Evolutionary conservation across 2,113 vertebrate species (phyloP).

Genomic region (Notothenia rossii): DNA sequence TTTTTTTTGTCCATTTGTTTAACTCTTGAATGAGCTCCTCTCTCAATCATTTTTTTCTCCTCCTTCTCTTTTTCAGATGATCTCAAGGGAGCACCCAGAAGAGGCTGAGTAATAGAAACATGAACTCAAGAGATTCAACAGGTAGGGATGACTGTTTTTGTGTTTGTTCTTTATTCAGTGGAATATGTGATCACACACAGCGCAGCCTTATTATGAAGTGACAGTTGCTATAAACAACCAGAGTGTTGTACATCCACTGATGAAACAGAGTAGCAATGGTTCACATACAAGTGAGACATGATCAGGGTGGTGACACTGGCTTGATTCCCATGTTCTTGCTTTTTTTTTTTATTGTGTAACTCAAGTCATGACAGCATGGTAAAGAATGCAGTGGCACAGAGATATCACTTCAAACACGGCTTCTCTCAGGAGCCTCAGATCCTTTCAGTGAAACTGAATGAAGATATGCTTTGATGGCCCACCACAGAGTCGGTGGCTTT

Average conservation of each 20-base stretch:
- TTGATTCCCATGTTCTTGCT: conserved; percentile 36
- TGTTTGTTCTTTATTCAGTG: conserved; percentile 35
- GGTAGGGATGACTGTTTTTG: conserved; percentile 62
- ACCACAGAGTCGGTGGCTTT: conserved; percentile 74
- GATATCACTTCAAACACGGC: conserved; percentile 83
- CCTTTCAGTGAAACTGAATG: conserved; percentile 70
- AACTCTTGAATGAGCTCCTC: conserved; percentile 12
- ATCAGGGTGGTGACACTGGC: conserved; percentile 48
- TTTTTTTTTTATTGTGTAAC: conserved; percentile 63
- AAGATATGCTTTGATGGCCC: conserved; percentile 81
- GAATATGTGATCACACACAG: conserved; percentile 36
- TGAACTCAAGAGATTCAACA: conserved; percentile 46
- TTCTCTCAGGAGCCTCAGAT: conserved; percentile 71
- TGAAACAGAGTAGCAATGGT: conserved; percentile 31
- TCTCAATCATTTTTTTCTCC: conserved; percentile 45
- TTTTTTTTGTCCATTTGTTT: conserved; percentile 15
- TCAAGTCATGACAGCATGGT: conserved; percentile 71
- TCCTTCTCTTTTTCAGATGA: conserved; percentile 67
- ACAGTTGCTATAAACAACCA: conserved; percentile 45
- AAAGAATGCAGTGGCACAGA: conserved; percentile 74
- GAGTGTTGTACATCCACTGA: conserved; percentile 15
- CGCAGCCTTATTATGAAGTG: conserved; percentile 29
- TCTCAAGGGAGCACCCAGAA: conserved; percentile 45
- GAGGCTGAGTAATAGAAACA: conserved; percentile 61
- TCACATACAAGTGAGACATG: conserved; percentile 33